phyloP scores from a whole-genome alignment of 2,888 invertebrate genomes.

The Ornithoptera alexandrae region DNA sequence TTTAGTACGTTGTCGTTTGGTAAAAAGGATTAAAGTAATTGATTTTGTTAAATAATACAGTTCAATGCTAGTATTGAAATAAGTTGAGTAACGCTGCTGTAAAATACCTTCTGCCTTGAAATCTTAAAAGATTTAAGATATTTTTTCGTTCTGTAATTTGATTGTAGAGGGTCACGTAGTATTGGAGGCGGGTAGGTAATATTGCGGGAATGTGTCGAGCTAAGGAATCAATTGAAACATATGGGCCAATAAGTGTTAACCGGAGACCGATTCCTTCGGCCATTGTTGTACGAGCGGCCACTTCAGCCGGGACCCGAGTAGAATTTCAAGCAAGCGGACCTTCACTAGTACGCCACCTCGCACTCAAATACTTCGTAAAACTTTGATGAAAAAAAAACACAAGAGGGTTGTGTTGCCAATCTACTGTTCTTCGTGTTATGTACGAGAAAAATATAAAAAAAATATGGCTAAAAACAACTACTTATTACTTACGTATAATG shows the following conservation, averaged over 20 bases:
- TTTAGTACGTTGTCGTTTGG: no score
- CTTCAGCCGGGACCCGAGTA: constrained; percentile 50
- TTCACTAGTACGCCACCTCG: constrained; percentile 36
- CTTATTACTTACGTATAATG: no score
- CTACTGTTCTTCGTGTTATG: not conserved
- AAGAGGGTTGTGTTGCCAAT: not conserved
- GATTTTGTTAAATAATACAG: no score
- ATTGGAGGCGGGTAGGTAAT: constrained; percentile 15
- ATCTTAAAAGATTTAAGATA: not conserved
- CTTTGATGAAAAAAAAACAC: constrained; percentile 15
- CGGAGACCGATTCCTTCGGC: constrained; percentile 59
- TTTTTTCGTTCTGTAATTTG: constrained; percentile 14
- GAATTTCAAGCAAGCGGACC: constrained; percentile 56
- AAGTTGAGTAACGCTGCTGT: not conserved
- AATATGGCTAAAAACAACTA: not conserved
- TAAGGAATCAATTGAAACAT: constrained; percentile 67
- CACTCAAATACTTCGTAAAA: constrained; percentile 18
- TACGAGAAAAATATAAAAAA: not conserved
- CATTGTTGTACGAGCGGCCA: constrained; percentile 61
- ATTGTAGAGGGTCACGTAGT: constrained; percentile 14
- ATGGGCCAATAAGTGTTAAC: constrained; percentile 71
- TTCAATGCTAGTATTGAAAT: not conserved
- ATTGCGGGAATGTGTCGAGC: constrained; percentile 33
- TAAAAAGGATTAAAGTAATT: no score
- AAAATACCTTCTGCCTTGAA: not conserved